Percentiles rank a stretch among this genome's conserved stretches.
Conservation (phyloP, 2,113 vertebrate genomes). For the Scatophagus argus region DNA sequence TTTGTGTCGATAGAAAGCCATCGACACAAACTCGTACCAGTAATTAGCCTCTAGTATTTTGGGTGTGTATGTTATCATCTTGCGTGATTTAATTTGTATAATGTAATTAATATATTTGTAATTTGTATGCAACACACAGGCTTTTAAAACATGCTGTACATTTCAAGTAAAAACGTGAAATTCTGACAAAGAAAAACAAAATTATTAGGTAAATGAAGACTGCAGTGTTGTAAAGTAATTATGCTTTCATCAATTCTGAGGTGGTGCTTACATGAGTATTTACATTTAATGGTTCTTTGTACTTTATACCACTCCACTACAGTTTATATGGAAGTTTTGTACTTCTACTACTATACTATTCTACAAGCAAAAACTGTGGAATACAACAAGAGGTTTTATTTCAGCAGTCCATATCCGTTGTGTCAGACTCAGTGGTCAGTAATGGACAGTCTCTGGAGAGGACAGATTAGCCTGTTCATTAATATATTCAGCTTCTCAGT, state of each 20-base stretch:
- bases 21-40: no score
- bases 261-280: neutral
- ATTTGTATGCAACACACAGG: neutral
- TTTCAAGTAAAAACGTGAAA: no score
- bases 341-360: no score
- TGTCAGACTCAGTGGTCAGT: constrained; percentile 33
- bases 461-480: constrained; percentile 60
- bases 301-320: neutral
- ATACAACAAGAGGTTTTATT: constrained; percentile 16
- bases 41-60: neutral
- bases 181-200: no score
- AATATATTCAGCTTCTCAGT: constrained; percentile 45
- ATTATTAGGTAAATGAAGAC: neutral
- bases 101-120: no score
- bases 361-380: neutral
- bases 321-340: neutral
- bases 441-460: constrained; percentile 47
- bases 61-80: neutral
- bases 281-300: neutral
- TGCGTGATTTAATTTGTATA: neutral
- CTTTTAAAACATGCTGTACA: neutral
- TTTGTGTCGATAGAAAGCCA: neutral
- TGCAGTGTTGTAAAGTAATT: no score
- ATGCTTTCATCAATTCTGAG: no score
- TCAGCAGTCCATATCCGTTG: constrained; percentile 33